Base-by-base conservation (phyloP, 2,888 invertebrate genomes). In the Nesidiocoris tenuis region DNA sequence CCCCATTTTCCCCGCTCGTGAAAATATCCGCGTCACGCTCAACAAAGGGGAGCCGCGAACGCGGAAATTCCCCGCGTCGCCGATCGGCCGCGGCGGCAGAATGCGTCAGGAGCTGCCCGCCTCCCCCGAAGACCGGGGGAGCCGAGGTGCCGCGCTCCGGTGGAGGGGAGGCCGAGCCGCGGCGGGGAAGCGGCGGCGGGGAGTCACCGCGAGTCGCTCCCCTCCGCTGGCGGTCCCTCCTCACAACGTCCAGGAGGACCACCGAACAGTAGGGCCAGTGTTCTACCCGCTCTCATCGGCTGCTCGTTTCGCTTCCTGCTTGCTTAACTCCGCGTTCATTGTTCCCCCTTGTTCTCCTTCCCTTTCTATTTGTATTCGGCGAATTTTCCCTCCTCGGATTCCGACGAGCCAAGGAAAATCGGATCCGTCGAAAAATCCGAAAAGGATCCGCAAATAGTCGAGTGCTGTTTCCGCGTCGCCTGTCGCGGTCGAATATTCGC, bases 241-340 rank as follows among this genome's bases (percentile, higher is more conserved):
- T 57, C 70, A 59, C 70, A 70, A 70, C 70, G 70, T 70, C 70
- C 70, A 57, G 70, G 22, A 24, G 24, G 70, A 70, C 24, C 57
- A 56, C 59, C 39, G 12, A 39, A 12, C 39, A 39, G 39, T 39
- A 24, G 24, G 70, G 59, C 24, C 57, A 56, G 70, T 70, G 70
- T 70, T 70, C 70, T 57, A 70, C 70, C 61, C 70, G 70, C 70
- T 70, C 70, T 70, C 70, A 59, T 59, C 70, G 24, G 70, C 70
- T 70, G 70, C 70, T 61, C 70, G 57, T 70, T 70, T 70, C 57
- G 70, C 70, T 70, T 70, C 70, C 70, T 70, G 70, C 70, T 70
- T 70, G 70, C 70, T 70, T 70, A 70, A 70, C 70, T 70, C 70
- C 70, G 70, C 70, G 70, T 70, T 70, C 70, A 70, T 70, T 70